phyloP scores from a whole-genome alignment of 2,888 invertebrate species.

The Caenorhabditis virilis region DNA sequence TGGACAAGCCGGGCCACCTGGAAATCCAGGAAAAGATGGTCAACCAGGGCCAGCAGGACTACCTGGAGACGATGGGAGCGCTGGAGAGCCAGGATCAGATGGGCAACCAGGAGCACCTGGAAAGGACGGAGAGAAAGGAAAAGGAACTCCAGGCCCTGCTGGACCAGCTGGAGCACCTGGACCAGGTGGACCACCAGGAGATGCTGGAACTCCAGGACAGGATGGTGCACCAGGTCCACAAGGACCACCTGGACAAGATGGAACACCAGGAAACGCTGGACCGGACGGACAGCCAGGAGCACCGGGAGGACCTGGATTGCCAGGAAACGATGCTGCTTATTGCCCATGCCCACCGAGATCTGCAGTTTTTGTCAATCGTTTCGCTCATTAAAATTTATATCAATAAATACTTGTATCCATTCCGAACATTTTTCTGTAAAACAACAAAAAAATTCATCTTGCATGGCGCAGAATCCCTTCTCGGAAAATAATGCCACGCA shows the following conservation, averaged over 20 bases:
- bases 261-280: slow-evolving; percentile 33
- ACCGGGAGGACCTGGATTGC: slow-evolving; percentile 41
- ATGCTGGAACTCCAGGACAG: slow-evolving; percentile 25
- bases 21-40: slow-evolving; percentile 38
- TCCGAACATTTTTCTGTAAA: too few species aligned
- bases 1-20: slow-evolving; percentile 33
- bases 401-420: slow-evolving; percentile 3
- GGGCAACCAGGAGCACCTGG: slow-evolving; percentile 37
- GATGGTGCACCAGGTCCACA: slow-evolving; percentile 43
- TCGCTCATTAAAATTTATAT: slow-evolving; percentile 18
- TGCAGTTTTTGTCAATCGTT: slow-evolving; percentile 43
- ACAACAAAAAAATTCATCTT: too few species aligned
- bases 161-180: slow-evolving; percentile 35
- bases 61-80: slow-evolving; percentile 30
- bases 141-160: slow-evolving; percentile 33
- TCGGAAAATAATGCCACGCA: too few species aligned
- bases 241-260: slow-evolving; percentile 41
- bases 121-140: slow-evolving; percentile 39
- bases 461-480: too few species aligned
- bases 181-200: slow-evolving; percentile 38
- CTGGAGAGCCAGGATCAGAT: slow-evolving; percentile 32
- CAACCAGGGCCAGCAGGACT: slow-evolving; percentile 39
- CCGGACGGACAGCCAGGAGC: slow-evolving; percentile 35
- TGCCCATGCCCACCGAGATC: slow-evolving; percentile 48
- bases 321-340: slow-evolving; percentile 50